Conservation (phyloP, 2,888 invertebrate species). For the Phasia obesa region DNA sequence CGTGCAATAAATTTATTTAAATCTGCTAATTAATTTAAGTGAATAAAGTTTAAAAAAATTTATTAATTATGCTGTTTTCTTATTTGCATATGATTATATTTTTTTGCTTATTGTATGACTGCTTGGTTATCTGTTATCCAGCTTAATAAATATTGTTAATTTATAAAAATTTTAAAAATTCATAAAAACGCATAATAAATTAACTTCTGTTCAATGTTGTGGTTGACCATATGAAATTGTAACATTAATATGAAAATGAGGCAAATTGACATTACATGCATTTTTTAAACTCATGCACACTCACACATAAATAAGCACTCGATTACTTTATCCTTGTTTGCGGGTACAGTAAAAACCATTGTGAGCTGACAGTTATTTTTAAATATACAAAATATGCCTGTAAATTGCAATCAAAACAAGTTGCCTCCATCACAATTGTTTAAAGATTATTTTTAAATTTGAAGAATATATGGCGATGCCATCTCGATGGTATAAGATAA, state of each 20-base stretch:
- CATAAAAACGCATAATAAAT: conserved; percentile 59
- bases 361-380: too few relatives aligned
- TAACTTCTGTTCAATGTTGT: conserved; percentile 65
- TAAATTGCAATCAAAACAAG: too few relatives aligned
- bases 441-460: too few relatives aligned
- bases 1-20: conserved; percentile 1
- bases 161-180: conserved; percentile 11
- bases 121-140: conserved; percentile 13
- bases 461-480: too few relatives aligned
- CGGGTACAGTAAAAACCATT: neutral
- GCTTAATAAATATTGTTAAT: conserved; percentile 46
- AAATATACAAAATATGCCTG: too few relatives aligned
- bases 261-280: conserved; percentile 64
- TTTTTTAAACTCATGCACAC: neutral
- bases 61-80: conserved; percentile 5
- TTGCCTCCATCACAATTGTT: too few relatives aligned
- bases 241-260: conserved; percentile 63
- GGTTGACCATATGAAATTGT: conserved; percentile 64
- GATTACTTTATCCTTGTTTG: neutral
- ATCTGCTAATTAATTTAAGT: conserved; percentile 32
- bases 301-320: neutral
- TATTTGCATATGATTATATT: conserved; percentile 16
- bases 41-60: conserved; percentile 5
- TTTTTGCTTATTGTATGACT: conserved; percentile 18
- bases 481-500: too few relatives aligned